Evolutionary conservation across 2,797 vertebrate genomes (phyloP), one percentile per base, ranked within the genome.

Genomic region (Macrochelys suwanniensis): DNA sequence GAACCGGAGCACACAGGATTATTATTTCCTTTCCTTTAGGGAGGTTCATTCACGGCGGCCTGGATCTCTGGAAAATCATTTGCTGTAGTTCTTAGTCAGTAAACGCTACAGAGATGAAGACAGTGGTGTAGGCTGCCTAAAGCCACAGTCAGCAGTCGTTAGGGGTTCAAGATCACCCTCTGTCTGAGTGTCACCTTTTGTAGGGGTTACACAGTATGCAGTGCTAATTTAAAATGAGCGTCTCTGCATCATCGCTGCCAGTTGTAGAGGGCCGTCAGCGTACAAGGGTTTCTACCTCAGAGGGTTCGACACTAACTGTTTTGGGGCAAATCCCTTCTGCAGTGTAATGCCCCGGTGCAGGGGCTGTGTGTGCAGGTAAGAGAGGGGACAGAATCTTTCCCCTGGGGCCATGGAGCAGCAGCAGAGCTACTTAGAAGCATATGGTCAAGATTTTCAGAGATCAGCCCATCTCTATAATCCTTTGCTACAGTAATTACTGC

Each of bases 171-270:
- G 57, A n/a, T 57, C 80, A 84, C 90, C 80, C 82, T 51, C 71
- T 54, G 84, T 51, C 90, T 76, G 71, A 68, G 50, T 84, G 80
- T 88, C 90, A 49, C 86, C 91, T 88, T 76, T 85, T 74, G 76
- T 80, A 61, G 45, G 16, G 53, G 47, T 76, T 78, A 53, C 82
- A 56, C 82, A 61, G 61, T 26, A 71, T 80, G 74, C 54, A 57
- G 80, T 31, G 33, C 90, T 83, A 71, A 87, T 87, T 82, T 82
- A 47, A 87, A 87, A 82, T 82, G 84, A 87, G 85, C 33, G 31
- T 54, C 84, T 47, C 26, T 79, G 77, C 31, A 65, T 56, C 54
- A 33, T 45, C 33, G 80, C 90, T 54, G n/a, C 79, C 80, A 51
- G 71, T 17, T 71, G 65, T 19, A 87, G 65, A 45, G 85, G 49